Evolutionary conservation across 2,797 vertebrate species (phyloP), one percentile per base, ranked within the genome.

Genomic region (Hybognathus amarus): DNA sequence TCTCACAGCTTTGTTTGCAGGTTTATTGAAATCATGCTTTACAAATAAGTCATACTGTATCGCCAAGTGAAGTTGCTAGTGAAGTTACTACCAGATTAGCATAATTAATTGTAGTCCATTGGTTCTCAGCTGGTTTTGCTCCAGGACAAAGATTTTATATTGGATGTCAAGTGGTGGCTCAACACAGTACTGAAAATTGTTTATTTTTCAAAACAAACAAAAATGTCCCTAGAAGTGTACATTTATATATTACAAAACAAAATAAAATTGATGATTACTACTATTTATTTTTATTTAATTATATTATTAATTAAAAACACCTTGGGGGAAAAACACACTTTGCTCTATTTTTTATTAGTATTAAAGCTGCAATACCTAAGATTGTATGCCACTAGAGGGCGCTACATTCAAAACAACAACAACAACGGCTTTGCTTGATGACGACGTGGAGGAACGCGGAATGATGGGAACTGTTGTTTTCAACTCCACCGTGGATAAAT

Each of bases 41-140:
- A 47, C 20, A 59, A 77, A 69, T 68, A 77, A 59, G 64, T 59
- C 73, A 68, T 15, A 38, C 64, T 47, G 63, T 68, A 64, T 67
- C 11, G 13, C 68, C 40, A 63, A 73, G 40, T 33, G 27, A 66
- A 82, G 45, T 76, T 75, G 4, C 38, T 36, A 81, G 20, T 45
- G 40, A 54, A 82, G 45, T 76, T 75, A 1, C 47, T 27, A 12
- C 11, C 10, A 13, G 42, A 76, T 82, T 76, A 68, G 18, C 24
- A 69, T 67, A 45, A 56, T 33, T 68, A 77, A 77, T 68, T 68
- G 24, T 36, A 24, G n/a, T 36, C 74, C 38, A 59, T 56, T 59
- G 36, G 24, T 68, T 54, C 63, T 52, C 20, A 7, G 47, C 64
- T 52, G 63, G 77, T 68, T 54, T 79, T 79, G 22, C 63, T 67